Evolutionary conservation across 2,113 vertebrate species (phyloP).

Genomic region (Otus sunia): DNA sequence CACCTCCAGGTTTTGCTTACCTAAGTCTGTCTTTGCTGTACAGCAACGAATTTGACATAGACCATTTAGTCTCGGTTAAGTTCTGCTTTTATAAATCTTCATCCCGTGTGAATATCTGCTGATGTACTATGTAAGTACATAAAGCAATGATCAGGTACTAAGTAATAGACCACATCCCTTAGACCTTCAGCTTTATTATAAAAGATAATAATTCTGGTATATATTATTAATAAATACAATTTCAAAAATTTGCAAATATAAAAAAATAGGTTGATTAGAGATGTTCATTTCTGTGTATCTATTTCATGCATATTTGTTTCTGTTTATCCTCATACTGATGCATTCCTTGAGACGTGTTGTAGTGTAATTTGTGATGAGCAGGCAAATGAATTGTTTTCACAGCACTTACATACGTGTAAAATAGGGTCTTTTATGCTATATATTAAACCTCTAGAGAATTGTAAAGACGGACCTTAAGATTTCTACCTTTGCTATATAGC

Average conservation of each 20-base stretch:
- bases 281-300: neutral
- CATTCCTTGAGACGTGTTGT: neutral
- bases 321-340: neutral
- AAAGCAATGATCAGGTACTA: neutral
- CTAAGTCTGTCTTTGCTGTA: neutral
- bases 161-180: neutral
- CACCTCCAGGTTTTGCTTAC: neutral
- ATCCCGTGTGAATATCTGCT: neutral
- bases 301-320: neutral
- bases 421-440: neutral
- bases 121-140: neutral
- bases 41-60: neutral
- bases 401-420: conserved; percentile 2
- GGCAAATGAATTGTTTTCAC: neutral
- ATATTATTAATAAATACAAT: neutral
- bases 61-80: neutral
- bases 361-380: neutral
- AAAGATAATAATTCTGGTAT: neutral
- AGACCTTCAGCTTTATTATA: neutral
- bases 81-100: neutral
- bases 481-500: conserved; percentile 22
- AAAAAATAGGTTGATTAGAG: neutral
- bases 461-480: neutral
- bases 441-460: conserved; percentile 26
- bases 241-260: neutral